A percentile compares a stretch with the other conserved stretches of the same genome.
Evolutionary conservation across 2,888 invertebrate species (phyloP).

Genomic region (Morpho deidamia): DNA sequence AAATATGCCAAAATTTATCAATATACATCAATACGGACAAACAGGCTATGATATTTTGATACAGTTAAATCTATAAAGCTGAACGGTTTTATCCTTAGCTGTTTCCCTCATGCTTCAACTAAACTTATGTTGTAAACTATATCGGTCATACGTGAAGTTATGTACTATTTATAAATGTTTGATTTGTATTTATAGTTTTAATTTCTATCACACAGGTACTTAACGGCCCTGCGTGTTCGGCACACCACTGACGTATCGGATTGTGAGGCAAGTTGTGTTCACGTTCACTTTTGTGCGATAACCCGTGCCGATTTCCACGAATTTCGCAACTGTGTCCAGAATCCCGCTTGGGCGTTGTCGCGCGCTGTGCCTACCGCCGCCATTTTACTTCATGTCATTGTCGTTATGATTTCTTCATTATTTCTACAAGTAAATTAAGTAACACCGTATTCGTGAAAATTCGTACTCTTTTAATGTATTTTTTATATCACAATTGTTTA

Average conservation of each 20-base stretch:
- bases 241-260: constrained; percentile 70
- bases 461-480: too few relatives aligned
- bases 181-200: neutral
- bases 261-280: constrained; percentile 87
- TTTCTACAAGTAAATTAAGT: neutral
- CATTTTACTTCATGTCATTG: constrained; percentile 62
- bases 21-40: too few relatives aligned
- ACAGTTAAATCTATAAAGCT: too few relatives aligned
- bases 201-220: constrained; percentile 77
- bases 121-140: too few relatives aligned
- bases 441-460: too few relatives aligned
- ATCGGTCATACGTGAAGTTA: too few relatives aligned
- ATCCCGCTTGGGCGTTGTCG: constrained; percentile 86
- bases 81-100: too few relatives aligned
- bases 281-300: constrained; percentile 93
- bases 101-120: too few relatives aligned
- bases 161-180: too few relatives aligned
- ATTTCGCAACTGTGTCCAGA: constrained; percentile 88
- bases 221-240: constrained; percentile 85
- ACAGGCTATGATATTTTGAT: too few relatives aligned
- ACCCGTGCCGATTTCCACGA: constrained; percentile 89
- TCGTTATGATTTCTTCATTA: constrained; percentile 45
- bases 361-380: constrained; percentile 67
- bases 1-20: too few relatives aligned
- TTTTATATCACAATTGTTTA: too few relatives aligned